Percentiles rank a stretch among this genome's conserved stretches.
Evolutionary conservation across 2,113 vertebrate species (phyloP).

Genomic region (Machaerirhynchus nigripectus): DNA sequence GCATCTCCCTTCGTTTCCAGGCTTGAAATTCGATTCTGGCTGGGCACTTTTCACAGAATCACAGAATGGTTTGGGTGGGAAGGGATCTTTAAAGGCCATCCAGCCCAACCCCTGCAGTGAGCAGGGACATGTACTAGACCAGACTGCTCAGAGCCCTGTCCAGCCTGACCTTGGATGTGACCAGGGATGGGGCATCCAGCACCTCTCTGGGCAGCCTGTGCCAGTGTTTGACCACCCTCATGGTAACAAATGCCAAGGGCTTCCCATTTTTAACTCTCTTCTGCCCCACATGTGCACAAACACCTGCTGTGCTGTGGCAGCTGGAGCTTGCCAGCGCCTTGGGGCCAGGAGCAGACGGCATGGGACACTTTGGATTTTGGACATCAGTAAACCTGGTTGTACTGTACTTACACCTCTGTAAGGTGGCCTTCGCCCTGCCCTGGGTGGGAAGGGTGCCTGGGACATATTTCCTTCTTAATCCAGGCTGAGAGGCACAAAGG

Average conservation of each 20-base stretch:
- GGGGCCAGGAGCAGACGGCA: accelerated
- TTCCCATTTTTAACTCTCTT: not conserved
- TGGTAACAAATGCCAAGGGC: not conserved
- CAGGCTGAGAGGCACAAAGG: constrained; percentile 10
- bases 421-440: not conserved
- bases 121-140: not conserved
- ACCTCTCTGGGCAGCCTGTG: not conserved
- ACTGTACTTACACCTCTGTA: not conserved
- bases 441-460: not conserved
- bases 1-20: not conserved
- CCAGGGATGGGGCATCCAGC: not conserved
- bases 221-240: not conserved
- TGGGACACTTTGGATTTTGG: not conserved
- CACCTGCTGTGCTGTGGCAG: not conserved
- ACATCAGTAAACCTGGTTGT: not conserved
- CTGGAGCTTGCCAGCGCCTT: not conserved
- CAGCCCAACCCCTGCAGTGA: not conserved
- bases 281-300: not conserved
- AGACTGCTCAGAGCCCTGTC: not conserved
- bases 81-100: not conserved
- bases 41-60: not conserved
- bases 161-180: not conserved
- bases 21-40: not conserved
- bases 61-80: not conserved
- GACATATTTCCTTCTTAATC: constrained; percentile 47